Conservation (phyloP, 2,888 invertebrate genomes). For the Drosophila macrospina region DNA sequence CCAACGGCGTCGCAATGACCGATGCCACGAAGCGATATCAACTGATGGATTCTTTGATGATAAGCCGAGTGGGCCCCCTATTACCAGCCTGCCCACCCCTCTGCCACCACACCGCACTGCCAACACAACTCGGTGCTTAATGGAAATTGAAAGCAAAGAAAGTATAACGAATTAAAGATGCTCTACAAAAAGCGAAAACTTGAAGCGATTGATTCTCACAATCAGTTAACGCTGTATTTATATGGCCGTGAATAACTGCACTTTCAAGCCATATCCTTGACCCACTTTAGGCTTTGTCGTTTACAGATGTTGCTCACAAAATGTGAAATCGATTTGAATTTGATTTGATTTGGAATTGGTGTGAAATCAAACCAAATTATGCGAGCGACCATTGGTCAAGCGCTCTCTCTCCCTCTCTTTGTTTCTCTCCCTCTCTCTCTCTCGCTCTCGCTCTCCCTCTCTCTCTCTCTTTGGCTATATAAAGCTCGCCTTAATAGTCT, state of each 20-base stretch:
- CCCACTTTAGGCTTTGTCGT: background rate
- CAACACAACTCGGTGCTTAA: conserved; percentile 27
- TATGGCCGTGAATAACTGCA: conserved; percentile 2
- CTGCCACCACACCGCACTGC: background rate
- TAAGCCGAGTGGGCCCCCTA: conserved; percentile 54
- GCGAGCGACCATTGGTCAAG: conserved; percentile 17
- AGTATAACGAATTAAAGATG: conserved; percentile 11
- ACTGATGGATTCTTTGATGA: conserved; percentile 83
- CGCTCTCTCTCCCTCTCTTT: background rate
- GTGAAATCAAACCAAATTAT: conserved; percentile 35
- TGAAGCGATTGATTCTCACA: background rate
- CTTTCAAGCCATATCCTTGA: conserved; percentile 7
- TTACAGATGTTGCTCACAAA: conserved; percentile 10
- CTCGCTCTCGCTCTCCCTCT: background rate
- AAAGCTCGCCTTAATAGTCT: conserved; percentile 10
- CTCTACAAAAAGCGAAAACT: background rate
- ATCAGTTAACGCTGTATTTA: background rate
- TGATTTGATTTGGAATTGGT: conserved; percentile 22
- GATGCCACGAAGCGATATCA: conserved; percentile 81
- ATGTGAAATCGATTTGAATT: conserved; percentile 37
- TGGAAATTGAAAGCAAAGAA: conserved; percentile 1
- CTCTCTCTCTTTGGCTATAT: background rate
- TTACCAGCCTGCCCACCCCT: background rate
- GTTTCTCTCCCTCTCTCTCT: background rate
- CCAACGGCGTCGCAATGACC: conserved; percentile 45